These are phyloP conservation scores for Paralvinella palmiformis DNA, from an alignment of 1,140 invertebrate species.

Conservation along the genomic window DNA sequence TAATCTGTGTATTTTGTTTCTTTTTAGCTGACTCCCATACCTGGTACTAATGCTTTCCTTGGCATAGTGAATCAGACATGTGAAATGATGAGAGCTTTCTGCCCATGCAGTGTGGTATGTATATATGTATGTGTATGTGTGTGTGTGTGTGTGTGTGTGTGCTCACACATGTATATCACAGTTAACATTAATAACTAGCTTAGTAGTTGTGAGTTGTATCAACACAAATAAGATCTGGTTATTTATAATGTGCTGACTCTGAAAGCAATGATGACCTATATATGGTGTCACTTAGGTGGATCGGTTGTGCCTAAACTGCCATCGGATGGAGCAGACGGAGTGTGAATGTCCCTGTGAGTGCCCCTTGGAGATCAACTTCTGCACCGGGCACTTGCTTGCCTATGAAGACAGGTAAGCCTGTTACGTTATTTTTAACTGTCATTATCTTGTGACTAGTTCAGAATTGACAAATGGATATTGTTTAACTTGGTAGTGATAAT, in stretches of 20 bases:
- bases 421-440: neutral
- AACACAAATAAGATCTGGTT: neutral
- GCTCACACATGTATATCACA: neutral
- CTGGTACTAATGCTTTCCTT: slow-evolving; percentile 79
- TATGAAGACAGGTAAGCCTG: slow-evolving; percentile 39
- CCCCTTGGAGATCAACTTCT: slow-evolving; percentile 65
- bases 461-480: too few relatives aligned
- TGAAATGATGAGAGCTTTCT: slow-evolving; percentile 72
- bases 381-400: slow-evolving; percentile 47
- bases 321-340: slow-evolving; percentile 87
- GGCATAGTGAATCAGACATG: slow-evolving; percentile 82
- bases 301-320: slow-evolving; percentile 82
- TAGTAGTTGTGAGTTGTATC: neutral
- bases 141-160: too few relatives aligned
- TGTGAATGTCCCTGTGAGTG: slow-evolving; percentile 95
- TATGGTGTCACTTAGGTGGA: slow-evolving; percentile 57
- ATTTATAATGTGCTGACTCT: neutral
- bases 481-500: too few relatives aligned
- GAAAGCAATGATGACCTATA: neutral
- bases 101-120: slow-evolving; percentile 81
- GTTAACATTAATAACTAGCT: neutral
- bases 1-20: too few relatives aligned
- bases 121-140: too few relatives aligned
- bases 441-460: too few relatives aligned
- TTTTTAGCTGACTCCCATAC: slow-evolving; percentile 69